Percentiles rank a stretch among this genome's conserved stretches.
phyloP scores from a whole-genome alignment of 2,113 vertebrate species.

The Hystrix cristata region DNA sequence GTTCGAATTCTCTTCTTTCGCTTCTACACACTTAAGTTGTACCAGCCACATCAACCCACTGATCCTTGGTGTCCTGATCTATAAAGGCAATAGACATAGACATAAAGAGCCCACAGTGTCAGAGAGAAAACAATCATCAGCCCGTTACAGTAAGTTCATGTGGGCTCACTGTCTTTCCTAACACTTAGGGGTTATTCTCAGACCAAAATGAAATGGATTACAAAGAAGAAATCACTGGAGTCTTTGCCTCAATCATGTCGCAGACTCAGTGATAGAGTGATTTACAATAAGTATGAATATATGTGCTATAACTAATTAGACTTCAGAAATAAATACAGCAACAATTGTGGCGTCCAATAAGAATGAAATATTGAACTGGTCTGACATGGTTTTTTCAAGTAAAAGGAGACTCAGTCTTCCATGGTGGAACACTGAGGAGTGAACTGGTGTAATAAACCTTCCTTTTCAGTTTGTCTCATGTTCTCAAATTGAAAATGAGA shows the following conservation, averaged over 20 bases:
- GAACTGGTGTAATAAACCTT: background rate
- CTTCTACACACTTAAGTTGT: background rate
- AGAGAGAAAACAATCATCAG: background rate
- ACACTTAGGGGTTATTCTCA: background rate
- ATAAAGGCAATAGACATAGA: background rate
- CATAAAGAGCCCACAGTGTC: background rate
- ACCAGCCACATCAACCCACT: background rate
- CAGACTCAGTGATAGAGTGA: background rate
- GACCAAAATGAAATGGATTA: background rate
- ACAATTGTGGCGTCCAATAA: background rate
- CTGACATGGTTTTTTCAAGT: background rate
- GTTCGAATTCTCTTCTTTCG: background rate
- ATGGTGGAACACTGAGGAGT: background rate
- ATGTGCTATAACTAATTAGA: background rate
- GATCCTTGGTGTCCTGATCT: background rate
- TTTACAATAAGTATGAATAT: background rate
- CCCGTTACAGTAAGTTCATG: background rate
- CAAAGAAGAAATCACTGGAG: background rate
- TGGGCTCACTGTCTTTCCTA: background rate
- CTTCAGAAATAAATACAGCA: background rate
- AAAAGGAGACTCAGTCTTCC: background rate
- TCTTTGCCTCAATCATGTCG: background rate
- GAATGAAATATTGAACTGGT: background rate
- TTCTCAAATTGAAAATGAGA: background rate
- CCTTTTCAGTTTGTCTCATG: background rate